Percentiles rank a stretch among this genome's conserved stretches.
These are phyloP conservation scores for Rutpela maculata DNA, from an alignment of 2,888 invertebrate species.

Conservation along the genomic window DNA sequence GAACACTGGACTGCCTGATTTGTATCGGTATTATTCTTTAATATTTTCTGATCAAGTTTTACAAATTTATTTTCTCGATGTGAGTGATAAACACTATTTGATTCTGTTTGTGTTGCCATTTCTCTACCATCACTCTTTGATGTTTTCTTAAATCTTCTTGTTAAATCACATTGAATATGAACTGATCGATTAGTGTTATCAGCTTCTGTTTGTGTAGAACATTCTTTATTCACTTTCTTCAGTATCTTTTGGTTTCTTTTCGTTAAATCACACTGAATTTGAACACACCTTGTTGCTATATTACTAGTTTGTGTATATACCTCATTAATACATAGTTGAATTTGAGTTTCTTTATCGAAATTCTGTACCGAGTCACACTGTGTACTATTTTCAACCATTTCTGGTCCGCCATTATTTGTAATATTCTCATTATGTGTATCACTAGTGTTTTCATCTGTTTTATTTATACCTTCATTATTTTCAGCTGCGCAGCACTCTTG, in stretches of 20 bases:
- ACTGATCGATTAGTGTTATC: background rate
- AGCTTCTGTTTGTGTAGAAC: constrained; percentile 1
- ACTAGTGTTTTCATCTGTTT: background rate
- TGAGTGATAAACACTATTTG: background rate
- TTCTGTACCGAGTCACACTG: constrained; percentile 3
- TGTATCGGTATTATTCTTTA: background rate
- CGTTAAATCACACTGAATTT: constrained; percentile 10
- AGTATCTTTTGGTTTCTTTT: background rate
- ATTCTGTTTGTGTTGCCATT: background rate
- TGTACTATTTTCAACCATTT: constrained; percentile 5
- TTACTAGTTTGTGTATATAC: background rate
- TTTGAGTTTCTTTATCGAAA: background rate
- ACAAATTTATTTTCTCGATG: background rate
- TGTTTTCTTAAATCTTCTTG: background rate
- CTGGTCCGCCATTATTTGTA: too few species aligned
- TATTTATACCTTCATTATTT: background rate
- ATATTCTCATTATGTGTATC: too few species aligned
- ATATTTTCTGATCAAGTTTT: background rate
- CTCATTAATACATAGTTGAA: background rate
- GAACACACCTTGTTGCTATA: background rate
- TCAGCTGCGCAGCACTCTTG: constrained; percentile 14
- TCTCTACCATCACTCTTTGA: background rate
- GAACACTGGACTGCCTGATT: too few species aligned
- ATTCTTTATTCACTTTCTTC: background rate
- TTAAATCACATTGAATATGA: background rate